Evolutionary conservation across 2,113 vertebrate genomes (phyloP), one percentile per base, ranked within the genome.

Genomic region (Chamaetylas fuelleborni): DNA sequence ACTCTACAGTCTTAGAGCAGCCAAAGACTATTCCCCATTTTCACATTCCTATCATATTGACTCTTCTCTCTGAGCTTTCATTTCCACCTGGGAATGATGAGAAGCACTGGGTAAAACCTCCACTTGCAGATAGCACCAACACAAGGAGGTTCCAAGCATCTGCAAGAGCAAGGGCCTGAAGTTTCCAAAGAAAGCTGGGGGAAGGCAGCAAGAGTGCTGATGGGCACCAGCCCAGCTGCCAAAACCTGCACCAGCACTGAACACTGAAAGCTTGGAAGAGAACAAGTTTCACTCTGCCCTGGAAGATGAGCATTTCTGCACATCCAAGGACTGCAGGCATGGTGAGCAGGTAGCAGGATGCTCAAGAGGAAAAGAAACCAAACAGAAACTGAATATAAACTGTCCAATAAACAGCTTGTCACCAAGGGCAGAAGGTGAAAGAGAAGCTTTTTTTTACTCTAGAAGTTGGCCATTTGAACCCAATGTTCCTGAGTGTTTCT

Each of bases 261-360:
- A 38, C 50, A 58, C 18, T 1, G 3, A 64, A 60, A 58, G 11
- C 16, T 5, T 12, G 48, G 12, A 29, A 60, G 51, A 45, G 38
- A 31, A 9, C 29, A 58, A 34, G 42, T 45, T 67, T 47, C 13
- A 6, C 47, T 86, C 33, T 34, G 34, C 29, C 48, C 47, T 34
- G 54, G 20, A 53, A 66, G 24, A 62, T 3, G 15, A n/a, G 11
- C 6, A 11, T 47, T 80, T 79, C 54, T 66, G 33, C 43, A 73
- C 12, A 8, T 2, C 7, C 8, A 4, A 14, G 11, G 38, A 15
- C n/a, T 0, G 1, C 5, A 22, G 12, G 40, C 7, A 19, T 2
- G 38, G 17, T 14, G 11, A 84, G 29, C 13, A 10, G 29, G 56
- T 12, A 26, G 66, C 0, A 0, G 1, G 4, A 38, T 73, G 45